These are phyloP conservation scores for Alosa sapidissima DNA, from an alignment of 2,797 vertebrate species.

Conservation along the genomic window DNA sequence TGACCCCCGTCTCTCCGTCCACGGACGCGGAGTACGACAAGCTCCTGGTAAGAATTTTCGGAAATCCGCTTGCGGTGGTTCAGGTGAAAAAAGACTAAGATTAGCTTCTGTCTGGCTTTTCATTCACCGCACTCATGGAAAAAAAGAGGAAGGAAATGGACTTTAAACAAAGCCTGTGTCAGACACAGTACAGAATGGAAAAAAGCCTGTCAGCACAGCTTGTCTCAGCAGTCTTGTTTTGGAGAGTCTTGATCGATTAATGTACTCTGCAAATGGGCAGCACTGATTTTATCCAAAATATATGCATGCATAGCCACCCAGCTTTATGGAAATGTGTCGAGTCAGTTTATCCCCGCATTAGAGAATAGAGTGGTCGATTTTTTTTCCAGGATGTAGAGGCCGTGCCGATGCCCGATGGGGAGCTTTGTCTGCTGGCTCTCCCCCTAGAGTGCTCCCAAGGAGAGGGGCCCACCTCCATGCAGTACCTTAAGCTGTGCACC, in stretches of 20 bases:
- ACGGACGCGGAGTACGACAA: constrained; percentile 82
- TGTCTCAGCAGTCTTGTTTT: neutral
- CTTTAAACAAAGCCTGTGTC: neutral
- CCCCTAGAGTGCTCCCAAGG: constrained; percentile 74
- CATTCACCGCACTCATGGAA: neutral
- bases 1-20: constrained; percentile 68
- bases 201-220: neutral
- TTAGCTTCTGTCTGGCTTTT: neutral
- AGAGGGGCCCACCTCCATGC: constrained; percentile 63
- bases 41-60: constrained; percentile 68
- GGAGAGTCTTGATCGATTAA: neutral
- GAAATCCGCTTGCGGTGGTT: neutral
- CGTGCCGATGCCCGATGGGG: constrained; percentile 78
- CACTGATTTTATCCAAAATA: neutral
- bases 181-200: neutral
- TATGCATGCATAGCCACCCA: neutral
- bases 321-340: neutral
- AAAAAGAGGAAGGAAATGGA: neutral
- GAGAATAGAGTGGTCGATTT: neutral
- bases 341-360: neutral
- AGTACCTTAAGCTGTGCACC: constrained; percentile 77
- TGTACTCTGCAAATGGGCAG: neutral
- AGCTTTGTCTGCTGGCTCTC: constrained; percentile 76
- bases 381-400: constrained; percentile 77
- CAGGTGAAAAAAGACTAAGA: neutral